Evolutionary conservation across 2,113 vertebrate species (phyloP).

Genomic region (Ardeotis arabs): DNA sequence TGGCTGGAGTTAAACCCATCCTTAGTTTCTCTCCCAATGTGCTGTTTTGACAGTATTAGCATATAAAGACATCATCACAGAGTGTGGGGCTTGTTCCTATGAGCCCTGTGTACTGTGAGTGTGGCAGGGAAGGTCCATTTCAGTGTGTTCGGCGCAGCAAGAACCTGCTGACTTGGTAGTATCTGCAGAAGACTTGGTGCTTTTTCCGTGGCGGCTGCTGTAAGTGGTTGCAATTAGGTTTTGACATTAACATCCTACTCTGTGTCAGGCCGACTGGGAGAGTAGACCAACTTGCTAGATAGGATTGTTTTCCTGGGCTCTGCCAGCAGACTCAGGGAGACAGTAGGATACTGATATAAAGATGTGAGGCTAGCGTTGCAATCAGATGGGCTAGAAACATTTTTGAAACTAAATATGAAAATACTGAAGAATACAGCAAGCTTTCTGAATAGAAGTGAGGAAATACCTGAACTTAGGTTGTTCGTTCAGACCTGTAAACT

Average conservation of each 20-base stretch:
- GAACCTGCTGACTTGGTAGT: background rate
- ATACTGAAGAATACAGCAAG: background rate
- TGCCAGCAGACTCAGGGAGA: background rate
- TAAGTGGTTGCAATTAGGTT: background rate
- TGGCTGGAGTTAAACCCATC: background rate
- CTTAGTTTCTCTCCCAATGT: background rate
- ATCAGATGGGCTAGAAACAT: background rate
- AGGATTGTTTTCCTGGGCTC: background rate
- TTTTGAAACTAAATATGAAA: background rate
- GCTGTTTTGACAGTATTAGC: background rate
- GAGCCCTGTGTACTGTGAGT: fast-evolving
- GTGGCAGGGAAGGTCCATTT: background rate
- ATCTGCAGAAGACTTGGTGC: background rate
- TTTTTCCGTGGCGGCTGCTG: background rate
- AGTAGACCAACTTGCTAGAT: background rate
- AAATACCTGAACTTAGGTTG: background rate
- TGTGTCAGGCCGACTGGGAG: background rate
- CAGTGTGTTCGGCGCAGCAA: background rate
- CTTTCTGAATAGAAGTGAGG: background rate
- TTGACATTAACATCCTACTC: background rate
- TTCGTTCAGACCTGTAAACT: background rate
- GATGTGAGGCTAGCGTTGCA: background rate
- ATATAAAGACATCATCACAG: background rate
- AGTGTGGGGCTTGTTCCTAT: fast-evolving
- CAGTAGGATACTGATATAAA: background rate